Evolutionary conservation across 2,113 vertebrate genomes (phyloP).

Genomic region (Tringa solitaria): DNA sequence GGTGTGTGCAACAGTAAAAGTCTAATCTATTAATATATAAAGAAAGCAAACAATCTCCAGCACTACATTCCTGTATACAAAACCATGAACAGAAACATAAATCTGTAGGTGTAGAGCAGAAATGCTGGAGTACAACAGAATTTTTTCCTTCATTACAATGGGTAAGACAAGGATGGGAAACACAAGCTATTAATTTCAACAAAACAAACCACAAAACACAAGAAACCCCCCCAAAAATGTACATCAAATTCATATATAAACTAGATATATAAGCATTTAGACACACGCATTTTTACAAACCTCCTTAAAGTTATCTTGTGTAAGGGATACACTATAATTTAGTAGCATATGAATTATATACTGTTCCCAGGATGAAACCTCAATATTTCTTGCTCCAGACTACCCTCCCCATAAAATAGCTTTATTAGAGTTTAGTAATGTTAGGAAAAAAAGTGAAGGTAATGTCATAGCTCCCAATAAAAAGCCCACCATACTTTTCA

Average conservation of each 20-base stretch:
- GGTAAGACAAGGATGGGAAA: not conserved
- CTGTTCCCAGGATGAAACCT: slow-evolving; percentile 57
- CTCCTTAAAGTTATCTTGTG: slow-evolving; percentile 43
- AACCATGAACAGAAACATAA: slow-evolving; percentile 33
- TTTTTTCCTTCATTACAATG: slow-evolving; percentile 46
- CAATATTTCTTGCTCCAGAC: slow-evolving; percentile 53
- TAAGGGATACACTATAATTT: slow-evolving; percentile 60
- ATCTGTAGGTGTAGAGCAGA: not conserved
- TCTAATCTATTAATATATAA: not conserved
- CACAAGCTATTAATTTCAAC: slow-evolving; percentile 50
- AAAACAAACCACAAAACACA: slow-evolving; percentile 58
- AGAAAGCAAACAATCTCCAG: not conserved
- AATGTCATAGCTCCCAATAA: slow-evolving; percentile 42
- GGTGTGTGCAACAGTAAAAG: not conserved
- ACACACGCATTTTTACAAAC: not conserved
- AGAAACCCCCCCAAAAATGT: not conserved
- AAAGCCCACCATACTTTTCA: slow-evolving; percentile 43
- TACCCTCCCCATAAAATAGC: slow-evolving; percentile 50
- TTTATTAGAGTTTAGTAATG: slow-evolving; percentile 55
- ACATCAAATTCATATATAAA: not conserved
- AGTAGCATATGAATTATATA: slow-evolving; percentile 56
- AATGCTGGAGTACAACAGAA: slow-evolving; percentile 24
- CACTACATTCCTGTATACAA: not conserved
- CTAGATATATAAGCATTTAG: not conserved
- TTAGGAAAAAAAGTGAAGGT: slow-evolving; percentile 29